Evolutionary conservation across 1,140 invertebrate genomes (phyloP).

Genomic region (Drosophila teissieri): DNA sequence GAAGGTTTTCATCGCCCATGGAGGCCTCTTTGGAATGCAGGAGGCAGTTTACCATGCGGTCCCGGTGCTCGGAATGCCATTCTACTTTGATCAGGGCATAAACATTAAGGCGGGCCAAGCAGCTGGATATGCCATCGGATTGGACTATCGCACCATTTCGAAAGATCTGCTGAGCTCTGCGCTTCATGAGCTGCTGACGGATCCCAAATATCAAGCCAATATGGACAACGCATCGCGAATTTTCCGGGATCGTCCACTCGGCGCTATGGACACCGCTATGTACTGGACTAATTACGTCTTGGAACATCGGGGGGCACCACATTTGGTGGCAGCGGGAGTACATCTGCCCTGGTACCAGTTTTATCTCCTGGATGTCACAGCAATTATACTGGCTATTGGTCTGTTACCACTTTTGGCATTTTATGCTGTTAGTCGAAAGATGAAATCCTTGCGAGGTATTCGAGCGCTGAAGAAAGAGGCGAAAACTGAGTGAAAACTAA

Average conservation of each 20-base stretch:
- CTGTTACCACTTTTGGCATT: slow-evolving; percentile 25
- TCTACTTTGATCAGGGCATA: slow-evolving; percentile 86
- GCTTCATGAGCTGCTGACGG: background rate
- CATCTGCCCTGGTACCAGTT: slow-evolving; percentile 3
- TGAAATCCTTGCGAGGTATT: background rate
- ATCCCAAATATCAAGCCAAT: background rate
- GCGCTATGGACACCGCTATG: background rate
- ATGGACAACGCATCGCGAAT: background rate
- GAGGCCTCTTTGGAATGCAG: slow-evolving; percentile 86
- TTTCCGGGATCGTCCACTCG: background rate
- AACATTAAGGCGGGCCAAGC: slow-evolving; percentile 55
- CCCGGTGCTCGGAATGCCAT: slow-evolving; percentile 87
- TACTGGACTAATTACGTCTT: background rate
- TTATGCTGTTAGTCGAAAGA: background rate
- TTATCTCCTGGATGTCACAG: slow-evolving; percentile 7
- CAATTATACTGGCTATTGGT: slow-evolving; percentile 15
- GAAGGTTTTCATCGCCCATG: slow-evolving; percentile 87
- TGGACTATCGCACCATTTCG: slow-evolving; percentile 55
- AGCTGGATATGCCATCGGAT: slow-evolving; percentile 39
- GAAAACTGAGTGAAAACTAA: background rate
- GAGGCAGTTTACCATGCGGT: slow-evolving; percentile 87
- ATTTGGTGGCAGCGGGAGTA: slow-evolving; percentile 1
- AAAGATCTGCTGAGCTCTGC: background rate
- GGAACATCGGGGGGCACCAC: background rate
- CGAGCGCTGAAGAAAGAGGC: background rate